These are phyloP conservation scores for Heliconius melpomene DNA, from an alignment of 1,140 invertebrate species.

Conservation along the genomic window DNA sequence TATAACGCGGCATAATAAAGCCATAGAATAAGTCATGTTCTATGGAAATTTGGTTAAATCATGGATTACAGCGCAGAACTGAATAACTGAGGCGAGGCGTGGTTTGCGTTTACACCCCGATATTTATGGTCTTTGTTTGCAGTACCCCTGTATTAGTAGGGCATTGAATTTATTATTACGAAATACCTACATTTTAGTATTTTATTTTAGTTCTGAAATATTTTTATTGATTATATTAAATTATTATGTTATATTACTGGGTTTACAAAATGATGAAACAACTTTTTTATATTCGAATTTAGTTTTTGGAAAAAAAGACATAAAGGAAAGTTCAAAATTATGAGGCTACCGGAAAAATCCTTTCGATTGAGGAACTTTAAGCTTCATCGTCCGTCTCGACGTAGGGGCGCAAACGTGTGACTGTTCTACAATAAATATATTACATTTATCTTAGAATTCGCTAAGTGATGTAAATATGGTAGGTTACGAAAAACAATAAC, in stretches of 20 bases:
- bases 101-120: constrained; percentile 30
- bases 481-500: background rate
- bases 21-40: background rate
- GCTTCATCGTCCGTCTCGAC: too few relatives aligned
- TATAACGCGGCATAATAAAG: background rate
- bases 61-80: constrained; percentile 3
- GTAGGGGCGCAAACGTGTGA: too few relatives aligned
- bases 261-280: too few relatives aligned
- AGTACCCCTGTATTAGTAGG: constrained; percentile 22
- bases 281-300: too few relatives aligned
- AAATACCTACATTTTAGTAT: background rate
- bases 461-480: background rate
- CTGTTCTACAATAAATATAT: too few relatives aligned
- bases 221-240: background rate
- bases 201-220: background rate
- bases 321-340: too few relatives aligned
- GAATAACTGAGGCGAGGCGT: constrained; percentile 13
- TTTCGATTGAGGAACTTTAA: too few relatives aligned
- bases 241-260: too few relatives aligned
- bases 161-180: constrained; percentile 24
- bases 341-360: too few relatives aligned
- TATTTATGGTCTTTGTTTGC: constrained; percentile 38
- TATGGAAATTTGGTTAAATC: constrained; percentile 8
- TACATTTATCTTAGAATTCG: too few relatives aligned
- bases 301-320: too few relatives aligned